Evolutionary conservation across 1,140 invertebrate genomes (phyloP), one percentile per base, ranked within the genome.

Genomic region (Kradibia gibbosae): DNA sequence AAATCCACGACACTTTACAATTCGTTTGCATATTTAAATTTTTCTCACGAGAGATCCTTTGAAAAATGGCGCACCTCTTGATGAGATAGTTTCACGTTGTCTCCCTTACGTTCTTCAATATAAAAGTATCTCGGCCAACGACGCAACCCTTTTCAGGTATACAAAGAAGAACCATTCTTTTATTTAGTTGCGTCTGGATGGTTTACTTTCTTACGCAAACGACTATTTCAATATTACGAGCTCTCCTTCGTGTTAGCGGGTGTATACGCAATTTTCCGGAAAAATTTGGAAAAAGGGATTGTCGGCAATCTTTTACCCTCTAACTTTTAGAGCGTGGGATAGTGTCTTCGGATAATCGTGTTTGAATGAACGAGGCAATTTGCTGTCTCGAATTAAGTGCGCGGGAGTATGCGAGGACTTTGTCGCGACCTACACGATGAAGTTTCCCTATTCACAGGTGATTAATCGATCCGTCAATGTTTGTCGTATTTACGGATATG

Each of bases 121-220:
- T 65, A 65, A 36, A 65, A 36, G 31, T 65, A 20, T 65, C 13
- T n/a, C 60, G 20, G 28, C 17, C 15, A 13, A 25, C 67, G 67
- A 70, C 83, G 85, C 62, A 86, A 86, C 86, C 84, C 86, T 86
- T 86, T 85, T 48, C 82, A 87, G 80, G 81, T 82, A 80, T 78
- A 73, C 22, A 48, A 45, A 53, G 11, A 55, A 55, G 67, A 8
- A 70, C 39, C 39, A 42, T 45, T 70, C 25, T 39, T 70, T 70
- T 70, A 42, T 70, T 70, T 22, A 22, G 67, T 28, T 28, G 57
- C 78, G 39, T 70, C n/a, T 70, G 28, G 67, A 22, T 42, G 8
- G 65, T 11, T 70, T 39, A 70, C 39, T 81, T 78, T 85, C 86
- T 86, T 87, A 87, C 87, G 86, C 86, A 87, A 87, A 87, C 85